Base-by-base conservation (phyloP, 2,888 invertebrate genomes). In the Cylindroiulus punctatus region DNA sequence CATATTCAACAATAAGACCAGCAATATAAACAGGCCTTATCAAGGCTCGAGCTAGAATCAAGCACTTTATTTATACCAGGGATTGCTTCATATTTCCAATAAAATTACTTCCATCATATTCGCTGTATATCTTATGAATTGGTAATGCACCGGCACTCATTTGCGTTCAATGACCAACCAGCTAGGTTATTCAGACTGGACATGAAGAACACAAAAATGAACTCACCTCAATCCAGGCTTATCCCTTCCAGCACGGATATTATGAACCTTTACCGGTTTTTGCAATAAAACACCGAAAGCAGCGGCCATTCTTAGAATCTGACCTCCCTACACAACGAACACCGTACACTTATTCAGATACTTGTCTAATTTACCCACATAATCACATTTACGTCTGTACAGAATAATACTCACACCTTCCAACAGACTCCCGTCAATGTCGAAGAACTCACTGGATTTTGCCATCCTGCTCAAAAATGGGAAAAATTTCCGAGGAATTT, bases 151-250 rank as follows among this genome's bases (percentile, higher is more conserved):
- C n/a, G n/a, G n/a, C n/a, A n/a, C n/a, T n/a, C 40, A 40, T 40
- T 40, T 40, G 4, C 40, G 40, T 40, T 40, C 40, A 8, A 40
- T 7, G 8, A 40, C n/a, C n/a, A n/a, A n/a, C n/a, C n/a, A n/a
- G n/a, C n/a, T n/a, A n/a, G n/a, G n/a, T n/a, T n/a, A n/a, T 40
- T 40, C 40, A 40, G 40, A 40, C 4, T 40, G 40, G 5, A 4
- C 40, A 40, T 8, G 5, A 40, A 40, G 8, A 40, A 4, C 40
- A 40, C 8, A 40, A 40, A 40, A 40, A 40, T 84, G 14, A 30
- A 36, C 0, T 89, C 91, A 94, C 97, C 97, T 93, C 93, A 98
- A 92, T 0, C 98, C 98, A 7, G 97, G 96, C 89, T 95, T 96
- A 32, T 93, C 93, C 57, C 97, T 93, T 0, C 95, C 95, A 4